phyloP scores from a whole-genome alignment of 1,140 invertebrate species.

The Tribolium madens region DNA sequence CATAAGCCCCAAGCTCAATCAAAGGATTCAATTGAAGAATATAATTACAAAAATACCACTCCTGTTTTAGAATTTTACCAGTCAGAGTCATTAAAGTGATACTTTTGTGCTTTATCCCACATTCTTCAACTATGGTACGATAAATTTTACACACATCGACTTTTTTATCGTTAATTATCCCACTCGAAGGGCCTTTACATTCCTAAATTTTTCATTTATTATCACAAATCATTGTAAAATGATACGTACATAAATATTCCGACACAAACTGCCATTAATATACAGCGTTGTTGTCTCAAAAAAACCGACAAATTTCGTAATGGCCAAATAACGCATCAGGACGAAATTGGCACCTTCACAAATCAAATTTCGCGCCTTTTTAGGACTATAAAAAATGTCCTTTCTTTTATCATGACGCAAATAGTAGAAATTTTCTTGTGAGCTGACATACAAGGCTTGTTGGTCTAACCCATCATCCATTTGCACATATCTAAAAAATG shows the following conservation, averaged over 20 bases:
- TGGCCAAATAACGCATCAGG: slow-evolving; percentile 71
- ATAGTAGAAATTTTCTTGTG: slow-evolving; percentile 26
- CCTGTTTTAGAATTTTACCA: slow-evolving; percentile 69
- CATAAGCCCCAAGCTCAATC: slow-evolving; percentile 63
- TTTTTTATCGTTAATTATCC: slow-evolving; percentile 66
- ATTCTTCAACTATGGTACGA: slow-evolving; percentile 69
- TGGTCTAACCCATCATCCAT: background rate
- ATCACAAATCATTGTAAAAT: slow-evolving; percentile 24
- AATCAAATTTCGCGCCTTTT: slow-evolving; percentile 66
- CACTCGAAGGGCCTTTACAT: slow-evolving; percentile 65
- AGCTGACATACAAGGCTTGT: background rate
- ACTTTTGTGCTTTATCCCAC: slow-evolving; percentile 67
- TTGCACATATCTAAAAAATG: background rate
- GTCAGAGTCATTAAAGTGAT: slow-evolving; percentile 65
- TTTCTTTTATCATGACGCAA: slow-evolving; percentile 1
- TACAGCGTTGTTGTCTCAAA: slow-evolving; percentile 70
- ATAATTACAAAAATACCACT: slow-evolving; percentile 69
- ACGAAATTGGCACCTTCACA: slow-evolving; percentile 74
- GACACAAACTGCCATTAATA: slow-evolving; percentile 70
- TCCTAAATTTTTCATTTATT: background rate
- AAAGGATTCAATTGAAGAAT: slow-evolving; percentile 70
- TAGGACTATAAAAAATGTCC: slow-evolving; percentile 42
- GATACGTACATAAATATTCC: slow-evolving; percentile 72
- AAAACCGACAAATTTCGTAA: slow-evolving; percentile 68
- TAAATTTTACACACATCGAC: slow-evolving; percentile 69